These are phyloP conservation scores for Parnassius orleans DNA, from an alignment of 2,888 invertebrate genomes.

Conservation along the genomic window DNA sequence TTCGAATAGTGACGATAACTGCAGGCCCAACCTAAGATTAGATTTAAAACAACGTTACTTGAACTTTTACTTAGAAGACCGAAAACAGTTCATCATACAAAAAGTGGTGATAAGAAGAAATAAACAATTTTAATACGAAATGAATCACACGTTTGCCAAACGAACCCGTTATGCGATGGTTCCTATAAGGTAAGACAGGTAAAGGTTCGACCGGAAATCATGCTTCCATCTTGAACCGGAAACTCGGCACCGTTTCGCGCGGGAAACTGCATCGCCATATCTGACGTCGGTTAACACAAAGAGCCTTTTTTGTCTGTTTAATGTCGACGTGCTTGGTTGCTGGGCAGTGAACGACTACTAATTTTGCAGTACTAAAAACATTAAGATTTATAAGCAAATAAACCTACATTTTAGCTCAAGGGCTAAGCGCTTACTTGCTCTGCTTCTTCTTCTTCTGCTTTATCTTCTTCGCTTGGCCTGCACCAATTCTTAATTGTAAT, in stretches of 20 bases:
- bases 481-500: too few species aligned
- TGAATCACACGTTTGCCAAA: constrained; percentile 1
- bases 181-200: constrained; percentile 28
- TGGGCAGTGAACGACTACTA: constrained; percentile 7
- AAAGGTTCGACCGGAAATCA: constrained; percentile 31
- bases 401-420: neutral
- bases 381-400: neutral
- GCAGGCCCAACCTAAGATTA: too few species aligned
- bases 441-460: too few species aligned
- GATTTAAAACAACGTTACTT: too few species aligned
- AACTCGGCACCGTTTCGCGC: constrained; percentile 29
- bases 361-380: constrained; percentile 5
- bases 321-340: constrained; percentile 5
- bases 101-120: neutral
- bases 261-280: constrained; percentile 35
- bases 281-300: constrained; percentile 24
- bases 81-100: too few species aligned
- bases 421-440: too few species aligned
- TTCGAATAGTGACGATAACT: too few species aligned
- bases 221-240: constrained; percentile 33
- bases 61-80: too few species aligned
- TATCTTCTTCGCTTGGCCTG: too few species aligned
- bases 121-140: neutral
- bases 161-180: constrained; percentile 31
- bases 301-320: constrained; percentile 19